Evolutionary conservation across 2,888 invertebrate genomes (phyloP).

Genomic region (Macrosiphum euphorbiae): DNA sequence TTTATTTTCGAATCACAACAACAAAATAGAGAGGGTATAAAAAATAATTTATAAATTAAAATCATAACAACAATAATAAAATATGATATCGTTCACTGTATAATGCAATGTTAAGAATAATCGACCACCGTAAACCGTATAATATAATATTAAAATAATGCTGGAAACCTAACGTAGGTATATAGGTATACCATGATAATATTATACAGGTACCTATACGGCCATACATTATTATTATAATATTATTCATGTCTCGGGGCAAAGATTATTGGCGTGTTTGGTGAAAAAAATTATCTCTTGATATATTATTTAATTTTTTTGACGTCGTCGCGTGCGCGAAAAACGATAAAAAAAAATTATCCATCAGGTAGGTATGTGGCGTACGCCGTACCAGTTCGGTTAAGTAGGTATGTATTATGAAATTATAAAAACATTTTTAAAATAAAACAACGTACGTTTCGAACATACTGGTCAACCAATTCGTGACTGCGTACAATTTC

Average conservation of each 20-base stretch:
- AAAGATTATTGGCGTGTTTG: background rate
- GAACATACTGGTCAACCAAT: background rate
- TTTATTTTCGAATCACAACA: background rate
- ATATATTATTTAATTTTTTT: slow-evolving; percentile 1
- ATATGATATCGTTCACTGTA: background rate
- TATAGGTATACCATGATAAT: background rate
- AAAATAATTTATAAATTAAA: background rate
- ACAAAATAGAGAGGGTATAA: background rate
- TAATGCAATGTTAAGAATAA: background rate
- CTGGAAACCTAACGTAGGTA: background rate
- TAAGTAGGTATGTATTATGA: background rate
- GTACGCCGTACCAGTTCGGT: background rate
- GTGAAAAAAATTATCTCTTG: background rate
- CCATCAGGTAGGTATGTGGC: background rate
- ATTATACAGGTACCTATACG: background rate
- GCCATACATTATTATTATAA: slow-evolving; percentile 6
- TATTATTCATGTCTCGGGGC: background rate
- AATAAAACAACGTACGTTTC: background rate
- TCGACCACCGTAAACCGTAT: background rate
- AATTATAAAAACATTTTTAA: background rate
- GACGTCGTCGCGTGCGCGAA: background rate
- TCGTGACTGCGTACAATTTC: background rate
- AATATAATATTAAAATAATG: background rate
- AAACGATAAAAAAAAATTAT: background rate
- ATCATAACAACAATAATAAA: background rate